These are phyloP conservation scores for Lordiphosa mommai DNA, from an alignment of 1,140 invertebrate species.

Conservation along the genomic window DNA sequence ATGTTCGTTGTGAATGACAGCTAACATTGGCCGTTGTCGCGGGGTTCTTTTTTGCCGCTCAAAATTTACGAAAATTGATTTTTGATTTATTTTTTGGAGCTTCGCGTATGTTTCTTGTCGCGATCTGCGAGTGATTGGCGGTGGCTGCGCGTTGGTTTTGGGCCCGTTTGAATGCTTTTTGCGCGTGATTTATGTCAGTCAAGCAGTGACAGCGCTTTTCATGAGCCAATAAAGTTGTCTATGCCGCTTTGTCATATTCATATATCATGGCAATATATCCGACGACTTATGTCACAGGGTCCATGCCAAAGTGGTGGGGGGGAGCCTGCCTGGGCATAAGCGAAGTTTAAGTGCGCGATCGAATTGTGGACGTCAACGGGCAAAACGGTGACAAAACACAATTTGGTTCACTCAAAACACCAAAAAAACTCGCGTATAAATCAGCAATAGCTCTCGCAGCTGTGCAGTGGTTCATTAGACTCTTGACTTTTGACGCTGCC, in stretches of 20 bases:
- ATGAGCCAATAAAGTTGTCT: conserved; percentile 78
- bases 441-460: conserved; percentile 58
- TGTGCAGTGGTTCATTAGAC: conserved; percentile 58
- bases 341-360: conserved; percentile 62
- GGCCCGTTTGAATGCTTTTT: conserved; percentile 31
- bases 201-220: conserved; percentile 77
- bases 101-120: conserved; percentile 12
- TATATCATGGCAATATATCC: conserved; percentile 65
- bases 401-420: conserved; percentile 40
- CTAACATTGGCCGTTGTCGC: conserved; percentile 19
- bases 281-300: conserved; percentile 71
- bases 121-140: conserved; percentile 33
- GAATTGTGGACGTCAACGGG: conserved; percentile 39
- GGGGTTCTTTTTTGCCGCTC: conserved; percentile 24
- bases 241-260: conserved; percentile 77
- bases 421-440: conserved; percentile 64
- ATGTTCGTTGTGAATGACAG: conserved; percentile 28
- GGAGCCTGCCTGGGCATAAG: conserved; percentile 43
- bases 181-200: conserved; percentile 73
- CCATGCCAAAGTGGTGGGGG: background rate
- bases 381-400: conserved; percentile 63
- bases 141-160: conserved; percentile 19
- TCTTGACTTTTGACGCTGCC: conserved; percentile 42
- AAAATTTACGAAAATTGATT: conserved; percentile 59
- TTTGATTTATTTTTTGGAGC: conserved; percentile 62